Conservation (phyloP, 2,113 vertebrate species). For the Eolophus roseicapilla region DNA sequence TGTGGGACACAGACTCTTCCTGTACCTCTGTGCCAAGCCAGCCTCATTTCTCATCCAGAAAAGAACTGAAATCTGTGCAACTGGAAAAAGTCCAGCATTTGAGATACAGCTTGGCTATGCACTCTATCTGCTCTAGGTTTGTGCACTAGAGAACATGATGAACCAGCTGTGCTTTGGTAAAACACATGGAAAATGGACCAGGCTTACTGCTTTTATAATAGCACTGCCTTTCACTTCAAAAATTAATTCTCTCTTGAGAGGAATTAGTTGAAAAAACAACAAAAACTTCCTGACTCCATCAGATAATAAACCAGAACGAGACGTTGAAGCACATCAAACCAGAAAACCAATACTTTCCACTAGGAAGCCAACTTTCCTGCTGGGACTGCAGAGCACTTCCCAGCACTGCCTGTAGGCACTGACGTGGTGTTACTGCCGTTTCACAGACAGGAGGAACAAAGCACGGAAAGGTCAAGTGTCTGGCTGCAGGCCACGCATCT, state of each 20-base stretch:
- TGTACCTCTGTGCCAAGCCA: rapidly evolving
- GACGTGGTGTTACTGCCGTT: neutral
- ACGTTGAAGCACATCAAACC: neutral
- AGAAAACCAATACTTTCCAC: neutral
- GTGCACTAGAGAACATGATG: neutral
- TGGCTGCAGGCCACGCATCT: neutral
- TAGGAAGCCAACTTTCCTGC: rapidly evolving
- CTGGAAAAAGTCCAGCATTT: neutral
- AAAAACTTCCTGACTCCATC: neutral
- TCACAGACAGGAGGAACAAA: conserved; percentile 1
- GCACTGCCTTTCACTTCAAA: neutral
- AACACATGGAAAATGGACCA: neutral
- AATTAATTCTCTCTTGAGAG: neutral
- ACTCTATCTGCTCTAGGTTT: neutral
- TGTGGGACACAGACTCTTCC: neutral
- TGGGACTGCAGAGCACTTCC: neutral
- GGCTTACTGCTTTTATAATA: neutral
- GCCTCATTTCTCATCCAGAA: neutral
- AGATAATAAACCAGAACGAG: neutral
- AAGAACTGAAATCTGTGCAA: neutral
- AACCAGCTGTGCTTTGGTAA: neutral
- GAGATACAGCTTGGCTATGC: neutral
- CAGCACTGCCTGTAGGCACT: conserved; percentile 1
- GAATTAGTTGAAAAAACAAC: neutral
- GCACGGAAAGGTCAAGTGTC: conserved; percentile 31